Percentiles rank a stretch among this genome's conserved stretches.
These are phyloP conservation scores for Latrodectus hesperus DNA, from an alignment of 2,888 invertebrate species.

Conservation along the genomic window DNA sequence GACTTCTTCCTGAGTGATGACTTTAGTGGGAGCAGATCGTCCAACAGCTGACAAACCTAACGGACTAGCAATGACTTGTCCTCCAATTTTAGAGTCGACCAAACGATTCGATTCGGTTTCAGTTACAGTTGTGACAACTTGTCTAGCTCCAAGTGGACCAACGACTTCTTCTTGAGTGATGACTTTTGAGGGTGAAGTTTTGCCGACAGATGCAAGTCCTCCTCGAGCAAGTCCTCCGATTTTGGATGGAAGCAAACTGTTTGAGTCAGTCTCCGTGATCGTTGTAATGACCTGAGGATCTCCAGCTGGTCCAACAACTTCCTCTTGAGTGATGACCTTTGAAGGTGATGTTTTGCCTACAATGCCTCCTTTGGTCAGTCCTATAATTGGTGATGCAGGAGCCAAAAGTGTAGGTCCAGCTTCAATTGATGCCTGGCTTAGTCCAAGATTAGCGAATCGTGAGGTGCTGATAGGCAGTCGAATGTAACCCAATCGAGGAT, in stretches of 20 bases:
- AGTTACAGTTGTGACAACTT: slow-evolving; percentile 42
- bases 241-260: slow-evolving; percentile 31
- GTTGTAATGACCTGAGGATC: slow-evolving; percentile 43
- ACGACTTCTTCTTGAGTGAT: slow-evolving; percentile 38
- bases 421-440: slow-evolving; percentile 11
- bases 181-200: slow-evolving; percentile 4
- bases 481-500: slow-evolving; percentile 46
- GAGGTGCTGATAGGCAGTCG: slow-evolving; percentile 32
- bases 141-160: slow-evolving; percentile 12
- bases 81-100: slow-evolving; percentile 32
- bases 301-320: slow-evolving; percentile 54
- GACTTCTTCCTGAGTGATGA: slow-evolving; percentile 32
- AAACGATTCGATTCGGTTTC: slow-evolving; percentile 25
- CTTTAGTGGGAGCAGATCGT: not conserved
- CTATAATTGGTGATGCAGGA: not conserved
- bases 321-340: slow-evolving; percentile 50
- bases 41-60: not conserved
- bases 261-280: slow-evolving; percentile 36
- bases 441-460: slow-evolving; percentile 25
- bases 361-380: too few species aligned
- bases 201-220: not conserved
- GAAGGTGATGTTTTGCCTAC: not conserved
- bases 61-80: not conserved
- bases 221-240: slow-evolving; percentile 43
- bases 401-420: not conserved